Conservation (phyloP, 2,797 vertebrate species). For the Neosilurus hyrtlii region DNA sequence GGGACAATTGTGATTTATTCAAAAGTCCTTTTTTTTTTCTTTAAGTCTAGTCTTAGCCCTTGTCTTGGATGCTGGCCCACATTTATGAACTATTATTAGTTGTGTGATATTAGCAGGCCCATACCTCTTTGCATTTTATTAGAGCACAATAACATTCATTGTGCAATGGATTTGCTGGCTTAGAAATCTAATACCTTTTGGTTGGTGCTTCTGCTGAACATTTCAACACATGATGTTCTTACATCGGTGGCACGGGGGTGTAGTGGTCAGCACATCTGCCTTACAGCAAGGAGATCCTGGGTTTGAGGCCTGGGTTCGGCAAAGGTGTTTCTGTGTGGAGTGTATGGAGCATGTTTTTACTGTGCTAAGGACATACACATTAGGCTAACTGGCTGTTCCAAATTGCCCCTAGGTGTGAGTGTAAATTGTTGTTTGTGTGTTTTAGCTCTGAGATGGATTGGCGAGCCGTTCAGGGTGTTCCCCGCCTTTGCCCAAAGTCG, state of each 20-base stretch:
- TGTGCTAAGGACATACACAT: no score
- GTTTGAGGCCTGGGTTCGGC: no score
- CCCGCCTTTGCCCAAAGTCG: no score
- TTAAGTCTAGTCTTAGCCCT: conserved; percentile 17
- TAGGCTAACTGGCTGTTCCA: no score
- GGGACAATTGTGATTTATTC: background rate
- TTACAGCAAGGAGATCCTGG: no score
- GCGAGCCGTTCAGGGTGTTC: no score
- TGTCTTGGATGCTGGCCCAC: conserved; percentile 29
- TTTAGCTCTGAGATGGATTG: no score
- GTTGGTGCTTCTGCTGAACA: background rate
- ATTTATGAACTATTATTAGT: conserved; percentile 36
- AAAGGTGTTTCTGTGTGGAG: no score
- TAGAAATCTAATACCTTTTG: conserved; percentile 9
- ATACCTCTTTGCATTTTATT: conserved; percentile 25
- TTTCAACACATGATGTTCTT: background rate
- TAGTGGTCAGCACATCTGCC: no score
- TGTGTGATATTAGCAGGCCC: conserved; percentile 30
- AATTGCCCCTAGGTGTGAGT: no score
- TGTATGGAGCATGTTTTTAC: no score
- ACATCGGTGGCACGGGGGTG: background rate
- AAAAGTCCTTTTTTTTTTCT: conserved; percentile 14
- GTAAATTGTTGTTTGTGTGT: no score
- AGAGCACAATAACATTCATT: conserved; percentile 28
- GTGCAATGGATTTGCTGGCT: conserved; percentile 23